Percentiles rank a stretch among this genome's conserved stretches.
Conservation (phyloP, 2,797 vertebrate genomes). For the Myiotriccus ornatus region DNA sequence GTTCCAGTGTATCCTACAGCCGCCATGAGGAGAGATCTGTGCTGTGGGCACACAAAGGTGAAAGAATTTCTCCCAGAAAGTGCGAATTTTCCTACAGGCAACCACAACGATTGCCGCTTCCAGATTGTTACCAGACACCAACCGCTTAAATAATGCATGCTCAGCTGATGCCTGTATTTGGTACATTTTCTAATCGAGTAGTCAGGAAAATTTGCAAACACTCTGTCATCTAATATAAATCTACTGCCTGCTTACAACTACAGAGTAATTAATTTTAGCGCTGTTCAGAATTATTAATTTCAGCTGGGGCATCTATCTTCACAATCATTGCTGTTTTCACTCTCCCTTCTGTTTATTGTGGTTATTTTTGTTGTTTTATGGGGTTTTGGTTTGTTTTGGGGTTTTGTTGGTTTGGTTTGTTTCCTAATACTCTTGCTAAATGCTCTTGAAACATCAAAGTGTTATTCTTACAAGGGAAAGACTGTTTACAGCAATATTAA, state of each 20-base stretch:
- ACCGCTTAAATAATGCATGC: conserved; percentile 83
- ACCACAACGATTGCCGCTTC: conserved; percentile 75
- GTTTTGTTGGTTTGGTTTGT: background rate
- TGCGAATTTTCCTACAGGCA: conserved; percentile 80
- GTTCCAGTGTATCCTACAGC: conserved; percentile 81
- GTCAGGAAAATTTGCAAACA: conserved; percentile 80
- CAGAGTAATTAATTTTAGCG: conserved; percentile 76
- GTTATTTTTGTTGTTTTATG: background rate
- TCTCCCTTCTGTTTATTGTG: background rate
- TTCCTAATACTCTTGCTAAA: conserved; percentile 15
- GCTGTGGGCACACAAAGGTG: conserved; percentile 80
- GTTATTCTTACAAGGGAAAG: background rate
- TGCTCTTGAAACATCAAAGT: background rate
- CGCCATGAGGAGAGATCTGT: conserved; percentile 76
- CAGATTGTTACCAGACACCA: conserved; percentile 80
- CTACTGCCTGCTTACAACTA: conserved; percentile 71
- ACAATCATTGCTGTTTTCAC: background rate
- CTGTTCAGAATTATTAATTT: conserved; percentile 75
- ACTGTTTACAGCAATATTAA: background rate
- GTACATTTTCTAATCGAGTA: conserved; percentile 78
- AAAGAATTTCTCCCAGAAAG: conserved; percentile 82
- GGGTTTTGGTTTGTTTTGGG: background rate
- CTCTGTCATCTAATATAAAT: conserved; percentile 79
- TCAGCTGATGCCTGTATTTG: conserved; percentile 73
- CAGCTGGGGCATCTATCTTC: conserved; percentile 56